phyloP scores from a whole-genome alignment of 2,888 invertebrate genomes.

The Cantharis nigra region DNA sequence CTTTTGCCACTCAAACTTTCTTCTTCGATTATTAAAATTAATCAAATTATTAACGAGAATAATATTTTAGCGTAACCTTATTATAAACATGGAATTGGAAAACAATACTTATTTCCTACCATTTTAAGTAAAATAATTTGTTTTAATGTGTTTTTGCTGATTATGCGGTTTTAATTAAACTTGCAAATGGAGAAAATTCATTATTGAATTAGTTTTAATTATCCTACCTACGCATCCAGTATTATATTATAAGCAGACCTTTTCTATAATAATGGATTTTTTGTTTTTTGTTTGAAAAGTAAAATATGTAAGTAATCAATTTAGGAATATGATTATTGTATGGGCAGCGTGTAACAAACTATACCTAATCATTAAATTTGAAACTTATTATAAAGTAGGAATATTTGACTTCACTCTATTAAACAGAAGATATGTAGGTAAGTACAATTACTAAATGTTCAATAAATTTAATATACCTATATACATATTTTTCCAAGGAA shows the following conservation, averaged over 20 bases:
- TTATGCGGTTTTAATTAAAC: background rate
- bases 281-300: background rate
- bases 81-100: background rate
- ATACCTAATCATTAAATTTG: too few species aligned
- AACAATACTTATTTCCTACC: background rate
- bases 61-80: background rate
- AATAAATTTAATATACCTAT: background rate
- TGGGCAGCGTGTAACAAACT: too few species aligned
- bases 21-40: background rate
- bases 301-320: background rate
- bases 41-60: background rate
- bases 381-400: background rate
- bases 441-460: background rate
- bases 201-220: background rate
- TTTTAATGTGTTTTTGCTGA: background rate
- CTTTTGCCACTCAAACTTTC: background rate
- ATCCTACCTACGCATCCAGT: background rate
- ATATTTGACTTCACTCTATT: background rate
- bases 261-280: background rate
- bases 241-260: background rate
- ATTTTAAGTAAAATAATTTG: background rate
- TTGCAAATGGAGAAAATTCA: background rate
- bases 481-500: background rate
- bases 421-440: background rate
- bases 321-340: background rate